Evolutionary conservation across 2,888 invertebrate species (phyloP), one percentile per base, ranked within the genome.

Genomic region (Agonum fuliginosum): DNA sequence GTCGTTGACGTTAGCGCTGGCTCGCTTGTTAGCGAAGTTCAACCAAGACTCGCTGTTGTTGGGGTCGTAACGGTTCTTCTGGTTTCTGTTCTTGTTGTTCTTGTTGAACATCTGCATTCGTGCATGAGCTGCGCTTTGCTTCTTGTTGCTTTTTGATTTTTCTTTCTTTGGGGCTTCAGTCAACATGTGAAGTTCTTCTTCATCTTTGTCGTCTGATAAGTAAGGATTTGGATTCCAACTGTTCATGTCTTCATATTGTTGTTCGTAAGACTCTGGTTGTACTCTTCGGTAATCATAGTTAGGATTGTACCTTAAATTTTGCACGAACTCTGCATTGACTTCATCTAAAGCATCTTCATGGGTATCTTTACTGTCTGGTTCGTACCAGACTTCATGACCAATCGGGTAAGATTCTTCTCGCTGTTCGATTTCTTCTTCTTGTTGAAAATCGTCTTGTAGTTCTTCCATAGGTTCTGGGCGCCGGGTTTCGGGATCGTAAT

Each of bases 381-480:
- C 91, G 80, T 90, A 92, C 88, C 91, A 90, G 12, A 91, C 91
- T 83, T 92, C 92, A 82, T 92, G 91, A n/a, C 91, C 91, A 22
- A 91, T 90, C 0, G 91, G 91, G 34, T 91, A 87, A 10, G 90
- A 87, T 43, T 90, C 89, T 78, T 87, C 87, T 8, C 87, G 82
- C 78, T 87, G 85, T 82, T 91, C 88, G 69, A 91, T 86, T 83
- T 91, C 91, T 80, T 90, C 90, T 83, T 92, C 91, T 73, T 89
- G 89, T 41, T 91, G 86, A 37, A 91, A 89, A 79, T 89, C 90
- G 79, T 91, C 92, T 80, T 91, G 90, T 8, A 89, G 85, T 80
- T 89, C 89, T 78, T 89, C 89, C 4, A 88, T 87, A 5, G 86
- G 86, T 82, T 89, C 89, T 0, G 88, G 85, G 34, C 81, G 77